phyloP scores from a whole-genome alignment of 2,113 vertebrate genomes.

The Sciurus niger region DNA sequence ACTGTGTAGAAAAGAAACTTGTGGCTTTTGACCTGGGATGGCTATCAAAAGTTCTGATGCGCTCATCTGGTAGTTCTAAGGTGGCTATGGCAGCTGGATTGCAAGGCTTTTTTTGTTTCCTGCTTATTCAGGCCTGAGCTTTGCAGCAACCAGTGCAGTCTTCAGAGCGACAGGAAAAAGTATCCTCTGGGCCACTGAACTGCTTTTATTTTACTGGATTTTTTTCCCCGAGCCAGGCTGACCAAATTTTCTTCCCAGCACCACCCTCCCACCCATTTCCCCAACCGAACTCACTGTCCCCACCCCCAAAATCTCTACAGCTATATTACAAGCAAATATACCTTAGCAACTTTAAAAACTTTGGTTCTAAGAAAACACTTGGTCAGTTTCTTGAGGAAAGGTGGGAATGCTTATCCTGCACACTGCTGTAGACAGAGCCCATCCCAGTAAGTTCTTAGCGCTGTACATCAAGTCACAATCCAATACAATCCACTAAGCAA shows the following conservation, averaged over 20 bases:
- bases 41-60: constrained; percentile 84
- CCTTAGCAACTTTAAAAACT: constrained; percentile 92
- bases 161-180: constrained; percentile 85
- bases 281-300: constrained; percentile 86
- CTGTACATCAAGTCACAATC: constrained; percentile 92
- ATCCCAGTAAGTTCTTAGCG: constrained; percentile 90
- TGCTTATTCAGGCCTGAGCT: constrained; percentile 83
- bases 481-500: constrained; percentile 92
- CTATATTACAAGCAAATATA: constrained; percentile 93
- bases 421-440: constrained; percentile 90
- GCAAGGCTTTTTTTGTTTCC: constrained; percentile 80
- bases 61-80: constrained; percentile 77
- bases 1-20: constrained; percentile 87
- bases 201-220: constrained; percentile 69
- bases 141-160: constrained; percentile 87
- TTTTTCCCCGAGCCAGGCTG: constrained; percentile 84
- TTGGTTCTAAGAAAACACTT: constrained; percentile 95
- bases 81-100: constrained; percentile 83
- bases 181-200: constrained; percentile 61
- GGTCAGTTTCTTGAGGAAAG: constrained; percentile 92
- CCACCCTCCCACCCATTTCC: constrained; percentile 83
- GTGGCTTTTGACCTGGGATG: constrained; percentile 89
- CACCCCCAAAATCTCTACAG: constrained; percentile 87
- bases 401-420: constrained; percentile 94
- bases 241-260: constrained; percentile 85